Evolutionary conservation across 1,140 invertebrate species (phyloP).

Genomic region (Drosophila erecta): DNA sequence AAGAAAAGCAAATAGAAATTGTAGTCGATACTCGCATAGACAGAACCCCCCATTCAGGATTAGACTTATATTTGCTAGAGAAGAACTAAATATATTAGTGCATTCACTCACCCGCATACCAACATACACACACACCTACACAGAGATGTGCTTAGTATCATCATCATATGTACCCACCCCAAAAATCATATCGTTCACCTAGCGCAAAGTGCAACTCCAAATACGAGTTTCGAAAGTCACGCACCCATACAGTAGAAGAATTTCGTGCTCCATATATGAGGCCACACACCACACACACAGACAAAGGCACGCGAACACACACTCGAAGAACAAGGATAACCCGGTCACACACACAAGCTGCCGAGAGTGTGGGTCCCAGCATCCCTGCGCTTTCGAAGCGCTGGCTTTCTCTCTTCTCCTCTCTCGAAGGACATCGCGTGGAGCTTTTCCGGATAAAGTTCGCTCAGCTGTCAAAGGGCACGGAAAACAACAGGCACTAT

Average conservation of each 20-base stretch:
- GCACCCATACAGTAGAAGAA: conserved; percentile 35
- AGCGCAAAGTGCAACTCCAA: conserved; percentile 45
- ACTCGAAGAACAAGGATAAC: conserved; percentile 46
- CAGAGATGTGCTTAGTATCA: conserved; percentile 28
- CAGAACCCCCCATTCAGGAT: conserved; percentile 16
- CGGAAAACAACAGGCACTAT: conserved; percentile 20
- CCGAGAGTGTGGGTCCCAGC: conserved; percentile 42
- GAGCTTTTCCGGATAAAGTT: conserved; percentile 44
- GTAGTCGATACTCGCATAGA: conserved; percentile 32
- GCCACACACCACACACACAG: conserved; percentile 5
- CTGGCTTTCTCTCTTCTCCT: conserved; percentile 14
- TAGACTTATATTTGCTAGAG: conserved; percentile 25
- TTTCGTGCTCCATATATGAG: conserved; percentile 47
- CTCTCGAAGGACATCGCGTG: conserved; percentile 21
- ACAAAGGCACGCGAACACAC: conserved; percentile 8
- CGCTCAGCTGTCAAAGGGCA: conserved; percentile 28
- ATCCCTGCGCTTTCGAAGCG: conserved; percentile 23
- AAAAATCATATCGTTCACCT: conserved; percentile 36
- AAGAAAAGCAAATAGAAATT: conserved; percentile 45
- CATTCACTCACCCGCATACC: conserved; percentile 33
- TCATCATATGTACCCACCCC: conserved; percentile 20
- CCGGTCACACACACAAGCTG: conserved; percentile 52
- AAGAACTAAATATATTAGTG: conserved; percentile 31
- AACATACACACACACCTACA: neutral
- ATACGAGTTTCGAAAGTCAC: conserved; percentile 19